Base-by-base conservation (phyloP, 2,888 invertebrate species). In the Caenorhabditis macrosperma region DNA sequence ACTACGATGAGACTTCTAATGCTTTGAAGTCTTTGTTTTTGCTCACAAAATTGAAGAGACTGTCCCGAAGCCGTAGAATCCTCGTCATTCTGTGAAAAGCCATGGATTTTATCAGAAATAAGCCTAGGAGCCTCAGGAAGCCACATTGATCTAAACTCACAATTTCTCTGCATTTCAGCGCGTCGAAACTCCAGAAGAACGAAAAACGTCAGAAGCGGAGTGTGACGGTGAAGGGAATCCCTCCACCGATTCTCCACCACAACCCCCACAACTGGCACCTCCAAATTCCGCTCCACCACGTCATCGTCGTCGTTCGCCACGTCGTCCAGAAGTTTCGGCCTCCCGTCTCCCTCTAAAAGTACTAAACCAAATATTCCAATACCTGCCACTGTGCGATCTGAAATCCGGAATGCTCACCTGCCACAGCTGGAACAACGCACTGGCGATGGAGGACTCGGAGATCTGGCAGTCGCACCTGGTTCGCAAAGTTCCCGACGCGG, bases 401-500 rank as follows among this genome's bases (percentile, higher is more conserved):
- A 93, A 94, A 89, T 95, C 94, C 91, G 96, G 96, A 93, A 94
- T 95, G 81, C 92, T 96, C 86, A 96, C 96, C 66, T 98, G 97
- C 92, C 95, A 95, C 91, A 94, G 94, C 90, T 98, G 97, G 97
- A 94, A 95, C 91, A 93, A 93, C 91, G 94, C 95, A 91, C 92
- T 98, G 74, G 94, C 94, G 12, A 59, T 83, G 17, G 85, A 88
- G 78, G 85, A 85, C 44, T 80, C 81, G 24, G 61, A 71, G 89
- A 95, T 97, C 80, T 98, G 98, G 98, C 93, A 96, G 90, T 93
- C 94, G 91, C 95, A 96, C 89, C 96, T 96, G 92, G 93, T 95
- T 82, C 93, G 94, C 90, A 95, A 94, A 92, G 92, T 99, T 85
- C 94, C 96, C 0, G 95, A 95, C 91, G 96, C 94, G 89, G 94